Base-by-base conservation (phyloP, 2,888 invertebrate species). In the Diarsia brunnea region DNA sequence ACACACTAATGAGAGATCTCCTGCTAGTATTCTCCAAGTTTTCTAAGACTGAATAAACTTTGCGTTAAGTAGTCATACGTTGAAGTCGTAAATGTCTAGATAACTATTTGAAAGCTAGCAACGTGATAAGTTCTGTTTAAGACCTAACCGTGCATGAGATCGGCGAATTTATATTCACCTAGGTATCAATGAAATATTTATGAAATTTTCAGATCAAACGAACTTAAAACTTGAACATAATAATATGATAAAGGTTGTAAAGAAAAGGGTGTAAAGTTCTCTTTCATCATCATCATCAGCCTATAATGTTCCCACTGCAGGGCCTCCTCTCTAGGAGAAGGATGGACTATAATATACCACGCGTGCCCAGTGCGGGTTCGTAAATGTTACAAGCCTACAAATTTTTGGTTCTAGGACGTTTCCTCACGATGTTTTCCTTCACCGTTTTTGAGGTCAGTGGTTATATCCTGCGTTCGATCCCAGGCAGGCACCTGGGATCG, bases 31-130 rank as follows among this genome's bases (percentile, higher is more conserved):
- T 63, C 31, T 64, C 49, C 10, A 47, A 67, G 72, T 72, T 73
- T 31, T 49, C 55, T 24, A 45, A 72, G 21, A 63, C 73, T 63
- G 61, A 77, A 72, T 63, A 63, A 78, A 77, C 45, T 73, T 73
- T 53, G 27, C 38, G n/a, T 14, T n/a, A 78, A 60, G 27, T 53
- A 51, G 24, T 38, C 43, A 55, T 64, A 55, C 16, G 43, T 16
- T 76, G 27, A n/a, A 19, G 21, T 24, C 21, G 16, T 45, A 11
- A 38, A 38, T 14, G 2, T 38, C 38, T 55, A 47, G 53, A 19
- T n/a, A 49, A 49, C 27, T 43, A n/a, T 12, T 43, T 24, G 31
- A 21, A 14, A 58, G 1, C 60, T 60, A 31, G 24, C 12, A 75
- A 14, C 5, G 21, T 38, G 0, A 19, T 49, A 49, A 43, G 51